These are phyloP conservation scores for Malurus elegans DNA, from an alignment of 2,113 vertebrate species.

Conservation along the genomic window DNA sequence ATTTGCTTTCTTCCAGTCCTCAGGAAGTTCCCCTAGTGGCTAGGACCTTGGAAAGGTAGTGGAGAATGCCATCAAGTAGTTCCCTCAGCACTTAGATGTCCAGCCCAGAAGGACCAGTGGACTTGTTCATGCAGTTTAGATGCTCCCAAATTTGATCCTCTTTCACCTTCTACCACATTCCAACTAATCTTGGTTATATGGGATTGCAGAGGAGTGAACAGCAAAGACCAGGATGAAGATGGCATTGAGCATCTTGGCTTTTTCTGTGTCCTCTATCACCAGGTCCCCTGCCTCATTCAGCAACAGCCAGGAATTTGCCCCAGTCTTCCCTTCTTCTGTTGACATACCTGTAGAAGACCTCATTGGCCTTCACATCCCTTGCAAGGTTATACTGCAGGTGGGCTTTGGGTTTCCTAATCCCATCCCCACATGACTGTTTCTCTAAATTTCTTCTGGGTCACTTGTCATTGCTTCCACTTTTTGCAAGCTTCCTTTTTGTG, in stretches of 20 bases:
- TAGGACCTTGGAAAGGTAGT: neutral
- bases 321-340: neutral
- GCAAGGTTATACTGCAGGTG: neutral
- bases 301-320: neutral
- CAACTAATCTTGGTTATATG: neutral
- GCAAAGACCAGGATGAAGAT: neutral
- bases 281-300: neutral
- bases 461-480: neutral
- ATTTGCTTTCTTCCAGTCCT: neutral
- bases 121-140: neutral
- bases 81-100: neutral
- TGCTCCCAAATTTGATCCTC: neutral
- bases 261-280: neutral
- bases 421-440: fast-evolving
- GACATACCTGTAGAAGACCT: neutral
- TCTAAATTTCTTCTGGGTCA: neutral
- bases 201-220: neutral
- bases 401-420: neutral
- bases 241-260: neutral
- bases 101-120: neutral
- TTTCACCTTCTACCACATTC: neutral
- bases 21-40: neutral
- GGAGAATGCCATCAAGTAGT: neutral
- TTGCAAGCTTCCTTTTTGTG: neutral
- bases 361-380: neutral